These are phyloP conservation scores for Falcaria lacertinaria DNA, from an alignment of 2,888 invertebrate genomes.

Conservation along the genomic window DNA sequence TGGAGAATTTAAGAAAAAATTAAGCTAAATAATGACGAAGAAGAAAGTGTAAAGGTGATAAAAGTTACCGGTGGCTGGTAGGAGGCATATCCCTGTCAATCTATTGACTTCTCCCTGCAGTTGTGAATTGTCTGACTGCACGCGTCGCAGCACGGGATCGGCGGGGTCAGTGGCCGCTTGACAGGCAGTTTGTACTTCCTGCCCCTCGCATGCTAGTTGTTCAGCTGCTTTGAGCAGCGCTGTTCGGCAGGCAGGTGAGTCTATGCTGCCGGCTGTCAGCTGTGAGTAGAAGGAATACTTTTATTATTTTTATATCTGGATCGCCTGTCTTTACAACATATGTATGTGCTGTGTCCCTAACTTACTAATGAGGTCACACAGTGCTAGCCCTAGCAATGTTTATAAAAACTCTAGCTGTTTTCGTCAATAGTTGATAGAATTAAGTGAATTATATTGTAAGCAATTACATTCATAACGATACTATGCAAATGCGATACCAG, in stretches of 20 bases:
- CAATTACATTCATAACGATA: too few relatives aligned
- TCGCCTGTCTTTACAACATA: too few relatives aligned
- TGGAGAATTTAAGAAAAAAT: too few relatives aligned
- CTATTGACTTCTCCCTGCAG: not conserved
- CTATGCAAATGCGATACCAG: too few relatives aligned
- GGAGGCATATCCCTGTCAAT: slow-evolving; percentile 8
- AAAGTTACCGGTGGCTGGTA: not conserved
- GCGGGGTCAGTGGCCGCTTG: slow-evolving; percentile 1
- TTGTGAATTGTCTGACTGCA: not conserved
- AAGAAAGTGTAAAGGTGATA: not conserved
- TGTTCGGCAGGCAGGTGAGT: slow-evolving; percentile 18
- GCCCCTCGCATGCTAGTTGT: slow-evolving; percentile 10
- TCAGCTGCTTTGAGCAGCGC: slow-evolving; percentile 15
- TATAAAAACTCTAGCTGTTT: too few relatives aligned
- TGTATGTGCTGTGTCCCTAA: too few relatives aligned
- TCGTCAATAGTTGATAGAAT: too few relatives aligned
- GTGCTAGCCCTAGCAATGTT: too few relatives aligned
- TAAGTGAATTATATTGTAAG: too few relatives aligned
- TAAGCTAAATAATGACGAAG: too few relatives aligned
- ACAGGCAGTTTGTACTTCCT: slow-evolving; percentile 9
- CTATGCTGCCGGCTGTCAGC: slow-evolving; percentile 23
- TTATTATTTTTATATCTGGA: too few relatives aligned
- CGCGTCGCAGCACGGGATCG: not conserved
- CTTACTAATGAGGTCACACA: too few relatives aligned
- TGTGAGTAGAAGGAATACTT: slow-evolving; percentile 2